These are phyloP conservation scores for Beroe forskalii DNA, from an alignment of 37 sponge, comb jelly and placozoan species.

Conservation along the genomic window DNA sequence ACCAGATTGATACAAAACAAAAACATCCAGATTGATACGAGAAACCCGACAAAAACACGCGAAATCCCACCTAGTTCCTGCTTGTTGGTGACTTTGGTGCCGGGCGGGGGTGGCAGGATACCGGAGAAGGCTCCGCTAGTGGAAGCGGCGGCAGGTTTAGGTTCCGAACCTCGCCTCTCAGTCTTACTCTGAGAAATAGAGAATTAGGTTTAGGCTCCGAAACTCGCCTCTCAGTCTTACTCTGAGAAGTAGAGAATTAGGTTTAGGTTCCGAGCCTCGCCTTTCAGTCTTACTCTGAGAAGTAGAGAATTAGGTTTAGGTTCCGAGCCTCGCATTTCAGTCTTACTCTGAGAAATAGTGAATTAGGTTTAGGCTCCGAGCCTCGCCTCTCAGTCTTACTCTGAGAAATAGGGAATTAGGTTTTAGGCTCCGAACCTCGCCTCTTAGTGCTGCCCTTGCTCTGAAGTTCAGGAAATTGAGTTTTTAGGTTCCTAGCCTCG, in stretches of 20 bases:
- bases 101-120: constrained; percentile 45
- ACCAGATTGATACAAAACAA: no score
- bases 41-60: no score
- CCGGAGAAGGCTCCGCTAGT: constrained; percentile 15
- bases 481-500: neutral
- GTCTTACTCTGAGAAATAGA: neutral
- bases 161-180: constrained; percentile 14
- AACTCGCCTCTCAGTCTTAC: neutral
- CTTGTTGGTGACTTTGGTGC: constrained; percentile 31
- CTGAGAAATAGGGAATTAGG: neutral
- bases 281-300: neutral
- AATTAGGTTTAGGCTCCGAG: neutral
- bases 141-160: neutral
- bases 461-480: neutral
- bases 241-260: neutral
- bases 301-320: neutral
- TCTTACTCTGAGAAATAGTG: neutral
- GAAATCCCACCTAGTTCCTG: constrained; percentile 19
- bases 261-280: neutral
- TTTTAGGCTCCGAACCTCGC: neutral
- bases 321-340: neutral
- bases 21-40: no score
- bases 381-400: neutral
- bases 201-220: neutral
- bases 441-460: neutral